Evolutionary conservation across 2,797 vertebrate species (phyloP).

Genomic region (Rhyacichthys aspro): DNA sequence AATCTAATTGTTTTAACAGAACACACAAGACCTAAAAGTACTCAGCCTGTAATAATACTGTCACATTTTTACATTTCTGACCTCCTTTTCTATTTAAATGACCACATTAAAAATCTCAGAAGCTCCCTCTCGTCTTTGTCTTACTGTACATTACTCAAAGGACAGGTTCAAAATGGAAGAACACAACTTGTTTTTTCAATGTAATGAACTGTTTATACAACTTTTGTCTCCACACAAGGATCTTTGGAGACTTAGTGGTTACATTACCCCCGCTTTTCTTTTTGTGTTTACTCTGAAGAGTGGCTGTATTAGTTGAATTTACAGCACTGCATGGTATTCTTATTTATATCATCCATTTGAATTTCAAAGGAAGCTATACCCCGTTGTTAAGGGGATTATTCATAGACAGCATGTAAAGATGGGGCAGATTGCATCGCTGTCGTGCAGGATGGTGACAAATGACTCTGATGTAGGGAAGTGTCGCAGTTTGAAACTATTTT

Average conservation of each 20-base stretch:
- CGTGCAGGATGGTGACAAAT: conserved; percentile 22
- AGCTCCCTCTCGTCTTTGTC: no score
- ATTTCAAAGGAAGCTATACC: conserved; percentile 41
- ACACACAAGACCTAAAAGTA: no score
- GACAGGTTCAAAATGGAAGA: neutral
- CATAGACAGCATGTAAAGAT: conserved; percentile 22
- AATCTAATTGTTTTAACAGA: no score
- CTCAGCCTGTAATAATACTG: no score
- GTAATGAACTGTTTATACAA: neutral
- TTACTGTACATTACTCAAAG: no score
- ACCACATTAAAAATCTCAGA: neutral
- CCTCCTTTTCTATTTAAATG: neutral
- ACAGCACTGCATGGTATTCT: conserved; percentile 17
- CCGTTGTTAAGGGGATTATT: conserved; percentile 37
- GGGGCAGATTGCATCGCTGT: conserved; percentile 3
- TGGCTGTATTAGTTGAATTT: neutral
- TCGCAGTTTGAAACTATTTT: no score
- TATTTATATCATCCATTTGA: conserved; percentile 50
- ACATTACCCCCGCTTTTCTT: neutral
- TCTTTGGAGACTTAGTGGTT: neutral
- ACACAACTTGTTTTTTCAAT: no score
- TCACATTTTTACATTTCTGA: no score
- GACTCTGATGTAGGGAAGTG: neutral
- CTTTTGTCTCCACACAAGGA: neutral
- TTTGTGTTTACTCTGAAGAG: neutral